These are phyloP conservation scores for Solea senegalensis DNA, from an alignment of 2,113 vertebrate genomes.

Conservation along the genomic window DNA sequence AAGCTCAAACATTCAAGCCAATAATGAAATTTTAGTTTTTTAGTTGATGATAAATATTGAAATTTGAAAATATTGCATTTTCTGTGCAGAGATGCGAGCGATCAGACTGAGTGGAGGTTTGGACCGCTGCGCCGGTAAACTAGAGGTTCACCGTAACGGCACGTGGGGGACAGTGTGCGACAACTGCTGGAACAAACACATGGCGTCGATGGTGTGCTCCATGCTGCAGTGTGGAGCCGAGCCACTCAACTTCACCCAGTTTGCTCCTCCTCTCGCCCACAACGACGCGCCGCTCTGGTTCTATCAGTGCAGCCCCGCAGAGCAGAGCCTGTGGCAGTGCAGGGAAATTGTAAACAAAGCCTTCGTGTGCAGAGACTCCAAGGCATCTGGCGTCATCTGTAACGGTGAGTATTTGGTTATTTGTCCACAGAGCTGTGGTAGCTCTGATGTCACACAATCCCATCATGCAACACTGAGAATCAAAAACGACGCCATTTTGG, in stretches of 20 bases:
- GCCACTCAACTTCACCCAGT: neutral
- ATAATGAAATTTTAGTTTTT: no score
- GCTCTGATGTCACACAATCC: no score
- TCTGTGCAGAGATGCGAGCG: slow-evolving; percentile 69
- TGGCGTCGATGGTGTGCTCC: slow-evolving; percentile 65
- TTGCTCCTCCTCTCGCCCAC: slow-evolving; percentile 39
- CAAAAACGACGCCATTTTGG: no score
- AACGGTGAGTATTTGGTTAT: slow-evolving; percentile 36
- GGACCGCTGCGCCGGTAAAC: slow-evolving; percentile 76
- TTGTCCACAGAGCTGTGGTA: neutral
- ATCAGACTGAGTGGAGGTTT: slow-evolving; percentile 74
- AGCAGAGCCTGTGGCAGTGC: slow-evolving; percentile 70
- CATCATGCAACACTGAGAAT: no score
- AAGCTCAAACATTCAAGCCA: no score
- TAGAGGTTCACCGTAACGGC: slow-evolving; percentile 80
- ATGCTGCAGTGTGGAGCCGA: slow-evolving; percentile 65
- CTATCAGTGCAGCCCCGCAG: accelerated
- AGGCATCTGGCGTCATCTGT: slow-evolving; percentile 73
- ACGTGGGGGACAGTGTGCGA: slow-evolving; percentile 77
- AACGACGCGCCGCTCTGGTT: slow-evolving; percentile 39
- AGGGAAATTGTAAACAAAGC: accelerated
- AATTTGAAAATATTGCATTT: no score
- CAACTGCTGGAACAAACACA: slow-evolving; percentile 43
- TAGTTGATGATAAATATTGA: no score
- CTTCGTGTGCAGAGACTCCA: accelerated